Evolutionary conservation across 2,888 invertebrate species (phyloP).

Genomic region (Agriopis marginaria): DNA sequence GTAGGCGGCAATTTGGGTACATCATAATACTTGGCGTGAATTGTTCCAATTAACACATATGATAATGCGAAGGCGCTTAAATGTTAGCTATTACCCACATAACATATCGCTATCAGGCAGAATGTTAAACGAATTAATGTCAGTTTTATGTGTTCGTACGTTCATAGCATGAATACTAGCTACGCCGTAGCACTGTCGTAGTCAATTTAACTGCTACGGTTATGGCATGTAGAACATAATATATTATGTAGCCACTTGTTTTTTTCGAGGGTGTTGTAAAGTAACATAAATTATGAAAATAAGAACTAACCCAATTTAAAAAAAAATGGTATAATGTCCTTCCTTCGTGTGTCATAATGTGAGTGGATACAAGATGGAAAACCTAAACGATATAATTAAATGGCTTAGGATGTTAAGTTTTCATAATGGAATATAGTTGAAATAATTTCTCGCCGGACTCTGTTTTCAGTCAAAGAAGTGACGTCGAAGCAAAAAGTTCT

Average conservation of each 20-base stretch:
- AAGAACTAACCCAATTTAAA: background rate
- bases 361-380: background rate
- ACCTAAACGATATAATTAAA: background rate
- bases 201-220: conserved; percentile 12
- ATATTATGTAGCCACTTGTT: too few species aligned
- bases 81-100: conserved; percentile 47
- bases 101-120: conserved; percentile 10
- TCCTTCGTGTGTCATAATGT: too few species aligned
- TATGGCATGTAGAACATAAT: conserved; percentile 3
- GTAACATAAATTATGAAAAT: background rate
- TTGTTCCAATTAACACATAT: conserved; percentile 60
- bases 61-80: conserved; percentile 54
- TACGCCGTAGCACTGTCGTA: conserved; percentile 17
- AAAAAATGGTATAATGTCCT: background rate
- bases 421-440: background rate
- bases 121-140: conserved; percentile 13
- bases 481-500: conserved; percentile 15
- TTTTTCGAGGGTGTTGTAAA: too few species aligned
- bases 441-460: background rate
- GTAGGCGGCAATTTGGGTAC: conserved; percentile 40
- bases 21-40: conserved; percentile 50
- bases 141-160: conserved; percentile 19
- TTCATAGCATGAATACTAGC: conserved; percentile 18
- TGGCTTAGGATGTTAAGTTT: background rate
- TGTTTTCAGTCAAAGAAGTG: conserved; percentile 6